Conservation (phyloP, 2,113 vertebrate species). For the Pseudopipra pipra region DNA sequence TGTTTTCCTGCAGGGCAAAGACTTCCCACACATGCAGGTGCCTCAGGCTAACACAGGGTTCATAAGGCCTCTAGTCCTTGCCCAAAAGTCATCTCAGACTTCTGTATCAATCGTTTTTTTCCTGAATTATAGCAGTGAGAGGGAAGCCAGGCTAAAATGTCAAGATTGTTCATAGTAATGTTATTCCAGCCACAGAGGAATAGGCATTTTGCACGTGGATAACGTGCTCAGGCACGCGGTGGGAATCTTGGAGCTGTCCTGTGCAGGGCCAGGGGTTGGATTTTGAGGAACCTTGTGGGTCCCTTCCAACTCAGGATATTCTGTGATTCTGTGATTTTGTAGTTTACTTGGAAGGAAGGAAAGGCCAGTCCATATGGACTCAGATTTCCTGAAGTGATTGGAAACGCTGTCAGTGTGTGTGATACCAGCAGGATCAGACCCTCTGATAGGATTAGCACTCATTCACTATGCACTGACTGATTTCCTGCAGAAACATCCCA, state of each 20-base stretch:
- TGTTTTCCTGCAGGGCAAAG: background rate
- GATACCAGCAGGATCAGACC: background rate
- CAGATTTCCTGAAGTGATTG: background rate
- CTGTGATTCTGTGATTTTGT: background rate
- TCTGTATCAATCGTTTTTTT: background rate
- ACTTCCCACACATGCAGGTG: background rate
- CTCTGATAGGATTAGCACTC: background rate
- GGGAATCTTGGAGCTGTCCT: background rate
- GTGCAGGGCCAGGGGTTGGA: background rate
- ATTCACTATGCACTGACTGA: fast-evolving
- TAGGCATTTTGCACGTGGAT: background rate
- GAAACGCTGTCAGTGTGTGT: background rate
- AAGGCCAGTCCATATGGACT: background rate
- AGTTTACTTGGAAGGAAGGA: background rate
- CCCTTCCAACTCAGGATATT: no score
- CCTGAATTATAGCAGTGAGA: background rate
- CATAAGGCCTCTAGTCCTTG: background rate
- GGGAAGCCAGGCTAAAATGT: background rate
- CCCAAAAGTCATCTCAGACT: background rate
- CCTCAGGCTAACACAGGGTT: background rate
- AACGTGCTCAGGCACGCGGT: background rate
- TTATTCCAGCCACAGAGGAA: background rate
- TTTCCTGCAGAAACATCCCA: background rate
- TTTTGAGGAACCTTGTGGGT: background rate
- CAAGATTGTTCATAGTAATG: background rate